Base-by-base conservation (phyloP, 2,888 invertebrate genomes). In the Synanthedon vespiformis region DNA sequence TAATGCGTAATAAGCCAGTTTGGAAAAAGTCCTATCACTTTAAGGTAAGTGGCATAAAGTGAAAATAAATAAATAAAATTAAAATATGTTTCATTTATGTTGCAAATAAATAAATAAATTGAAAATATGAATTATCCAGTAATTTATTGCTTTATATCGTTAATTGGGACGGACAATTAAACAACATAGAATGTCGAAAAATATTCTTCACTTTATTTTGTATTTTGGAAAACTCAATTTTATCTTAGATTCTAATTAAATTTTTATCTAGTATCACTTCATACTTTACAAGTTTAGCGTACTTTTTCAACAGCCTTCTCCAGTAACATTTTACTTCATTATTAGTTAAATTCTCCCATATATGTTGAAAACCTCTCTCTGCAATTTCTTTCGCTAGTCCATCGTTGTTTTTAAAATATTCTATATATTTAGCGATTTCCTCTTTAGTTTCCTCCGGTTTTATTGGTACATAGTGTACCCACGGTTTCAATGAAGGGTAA, bases 381-480 rank as follows among this genome's bases (percentile, higher is more conserved):
- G 97, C 97, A 57, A 98, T 98, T 71, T 92, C 88, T 67, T 89
- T 80, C 0, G 92, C 94, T 50, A 95, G 60, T 1, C 88, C 85
- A 69, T 97, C 95, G 77, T 98, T 91, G 53, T 90, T 81, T 62
- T 88, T 89, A 18, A 93, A 94, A 85, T 95, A 98, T 49, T 90
- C 74, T 4, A 98, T 80, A 18, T 96, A 76, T 50, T 90, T 88
- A 63, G 89, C 88, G n/a, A 96, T 89, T 59, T 95, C 91, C 48
- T 90, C 82, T 75, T 92, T 88, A 18, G 84, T 90, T 27, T 91
- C 91, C 58, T 89, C 89, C 4, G 89, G 70, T 48, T 75, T 80
- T 1, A 99, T 90, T 0, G 98, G 98, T 59, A 99, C 90, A 74
- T 96, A 99, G 80, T 99, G 98, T 47, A 97, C 90, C 98, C 98